phyloP scores from a whole-genome alignment of 1,140 invertebrate species.

The Lasioglossum baleicum region DNA sequence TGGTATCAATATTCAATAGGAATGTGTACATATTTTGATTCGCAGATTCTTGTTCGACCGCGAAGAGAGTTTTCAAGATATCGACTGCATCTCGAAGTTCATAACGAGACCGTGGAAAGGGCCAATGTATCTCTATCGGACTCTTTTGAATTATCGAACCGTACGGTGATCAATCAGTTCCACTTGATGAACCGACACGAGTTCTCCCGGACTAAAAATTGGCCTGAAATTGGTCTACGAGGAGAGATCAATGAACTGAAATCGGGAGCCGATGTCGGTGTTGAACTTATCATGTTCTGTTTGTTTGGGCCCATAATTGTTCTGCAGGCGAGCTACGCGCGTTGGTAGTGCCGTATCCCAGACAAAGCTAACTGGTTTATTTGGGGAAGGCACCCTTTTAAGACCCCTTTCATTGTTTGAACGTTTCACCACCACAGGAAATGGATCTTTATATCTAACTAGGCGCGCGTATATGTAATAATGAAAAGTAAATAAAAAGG shows the following conservation, averaged over 20 bases:
- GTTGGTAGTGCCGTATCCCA: conserved; percentile 36
- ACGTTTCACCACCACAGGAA: conserved; percentile 45
- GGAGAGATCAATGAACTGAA: conserved; percentile 15
- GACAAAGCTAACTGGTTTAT: conserved; percentile 59
- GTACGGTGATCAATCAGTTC: background rate
- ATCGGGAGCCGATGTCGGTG: conserved; percentile 15
- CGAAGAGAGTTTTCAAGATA: too few species aligned
- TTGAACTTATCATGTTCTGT: conserved; percentile 42
- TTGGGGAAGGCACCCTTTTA: conserved; percentile 51
- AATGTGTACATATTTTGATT: too few species aligned
- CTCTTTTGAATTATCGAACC: background rate
- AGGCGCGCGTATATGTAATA: conserved; percentile 16
- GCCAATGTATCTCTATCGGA: background rate
- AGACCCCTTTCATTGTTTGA: conserved; percentile 50
- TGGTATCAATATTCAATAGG: too few species aligned
- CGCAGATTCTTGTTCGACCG: too few species aligned
- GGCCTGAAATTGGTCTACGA: background rate
- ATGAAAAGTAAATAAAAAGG: conserved; percentile 37
- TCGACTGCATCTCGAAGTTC: too few species aligned
- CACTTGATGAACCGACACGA: background rate
- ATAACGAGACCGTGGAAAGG: background rate
- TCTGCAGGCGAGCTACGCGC: conserved; percentile 27
- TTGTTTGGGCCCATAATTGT: conserved; percentile 52
- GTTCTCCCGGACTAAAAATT: too few species aligned
- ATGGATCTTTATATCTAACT: conserved; percentile 49